Base-by-base conservation (phyloP, 1,140 invertebrate species). In the Brachionus rubens region DNA sequence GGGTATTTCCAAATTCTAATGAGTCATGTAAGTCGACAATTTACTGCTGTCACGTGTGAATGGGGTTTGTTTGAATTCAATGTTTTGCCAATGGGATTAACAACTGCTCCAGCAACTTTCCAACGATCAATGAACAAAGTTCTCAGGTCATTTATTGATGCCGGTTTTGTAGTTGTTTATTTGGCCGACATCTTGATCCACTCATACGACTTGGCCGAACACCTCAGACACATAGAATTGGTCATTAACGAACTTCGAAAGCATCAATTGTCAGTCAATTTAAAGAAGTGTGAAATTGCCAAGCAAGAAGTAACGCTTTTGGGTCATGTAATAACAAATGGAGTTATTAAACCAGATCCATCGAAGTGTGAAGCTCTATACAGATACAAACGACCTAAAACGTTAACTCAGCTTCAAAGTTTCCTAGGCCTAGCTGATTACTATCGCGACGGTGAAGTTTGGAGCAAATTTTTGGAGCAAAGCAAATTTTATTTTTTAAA, bases 101-200 rank as follows among this genome's bases (percentile, higher is more conserved):
- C 72, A 28, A 85, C 85, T 78, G 80, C 82, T 19, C 81, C 82
- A n/a, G 78, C 81, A 12, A 80, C 82, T 19, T 88, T 87, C 77
- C 84, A 87, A 79, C 70, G 86, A n/a, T 82, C 84, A 12, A 87
- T 88, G 59, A 80, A 86, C 77, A 40, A 28, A 16, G 41, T 47
- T 10, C 36, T 67, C 3, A 67, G 26, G n/a, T 24, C n/a, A 21
- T 47, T 67, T 19, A 67, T 67, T 68, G n/a, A n/a, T n/a, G n/a
- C n/a, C n/a, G n/a, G n/a, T n/a, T n/a, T n/a, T 28, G 62, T 67
- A 26, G 62, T 26, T 21, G 43, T 67, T 47, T 43, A 67, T 47
- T 47, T 67, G 14, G 62, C 41, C 41, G 65, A 68, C 65, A 68
- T 68, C n/a, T n/a, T 65, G 33, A 65, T 65, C 12, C 33, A 65